Evolutionary conservation across 2,113 vertebrate genomes (phyloP), one percentile per base, ranked within the genome.

Genomic region (Cichladusa arquata): DNA sequence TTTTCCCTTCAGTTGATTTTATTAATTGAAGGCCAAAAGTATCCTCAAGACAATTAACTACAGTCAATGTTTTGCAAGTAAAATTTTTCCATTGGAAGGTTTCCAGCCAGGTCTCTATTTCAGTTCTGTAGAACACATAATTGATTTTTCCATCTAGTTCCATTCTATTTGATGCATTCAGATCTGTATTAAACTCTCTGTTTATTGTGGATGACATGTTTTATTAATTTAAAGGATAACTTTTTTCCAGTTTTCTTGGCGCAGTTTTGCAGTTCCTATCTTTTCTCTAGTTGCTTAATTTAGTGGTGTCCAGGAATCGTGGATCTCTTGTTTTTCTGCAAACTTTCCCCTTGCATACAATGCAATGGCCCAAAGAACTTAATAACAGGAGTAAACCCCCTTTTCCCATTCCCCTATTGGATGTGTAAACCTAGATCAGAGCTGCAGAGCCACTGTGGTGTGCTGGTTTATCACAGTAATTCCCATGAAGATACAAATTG

Each of bases 101-200:
- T 84, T 93, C 83, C 91, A 96, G 38, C 4, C 56, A 84, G 26
- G 60, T 92, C 80, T 92, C 76, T 26, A 86, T 92, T 95, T 92
- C 72, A 91, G 24, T 45, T 92, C 47, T 86, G 42, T 51, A 47
- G 33, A 93, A 78, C 38, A 70, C 23, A 36, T 17, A 66, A 78
- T 64, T 94, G 58, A 51, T 90, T 94, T 95, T 93, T 83, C 92
- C 54, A 88, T 74, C 60, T 92, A 77, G 8, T 57, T 83, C 69
- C 47, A 62, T 38, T 66, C 76, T 71, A 58, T 77, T 48, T 73
- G 29, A 54, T 88, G 12, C 25, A 29, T 92, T 62, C 38, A 62
- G 57, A 67, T 42, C 8, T 58, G 19, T 47, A 16, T 50, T 83
- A 70, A 50, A 14, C 38, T 78, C 29, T 51, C 54, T 88, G 11